Conservation (phyloP, 2,797 vertebrate species). For the Scyliorhinus canicula region DNA sequence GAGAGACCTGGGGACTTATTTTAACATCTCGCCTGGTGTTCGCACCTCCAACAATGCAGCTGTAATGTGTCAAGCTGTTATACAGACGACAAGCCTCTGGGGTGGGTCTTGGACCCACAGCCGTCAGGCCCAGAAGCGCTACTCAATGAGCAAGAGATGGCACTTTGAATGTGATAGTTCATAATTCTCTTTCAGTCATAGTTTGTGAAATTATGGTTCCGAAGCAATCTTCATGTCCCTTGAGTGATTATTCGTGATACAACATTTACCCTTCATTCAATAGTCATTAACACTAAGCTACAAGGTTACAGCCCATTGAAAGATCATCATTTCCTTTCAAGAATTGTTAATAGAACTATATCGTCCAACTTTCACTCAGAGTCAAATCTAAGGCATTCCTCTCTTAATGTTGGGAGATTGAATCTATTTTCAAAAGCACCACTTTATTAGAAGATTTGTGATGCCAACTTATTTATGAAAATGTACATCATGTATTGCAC, state of each 20-base stretch:
- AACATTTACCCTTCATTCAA: background rate
- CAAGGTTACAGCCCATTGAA: background rate
- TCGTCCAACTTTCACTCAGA: background rate
- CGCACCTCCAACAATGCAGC: background rate
- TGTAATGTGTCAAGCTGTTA: background rate
- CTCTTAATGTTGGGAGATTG: background rate
- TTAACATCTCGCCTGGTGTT: background rate
- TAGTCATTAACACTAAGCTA: background rate
- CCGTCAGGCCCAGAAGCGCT: background rate
- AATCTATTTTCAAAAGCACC: background rate
- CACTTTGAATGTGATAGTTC: background rate
- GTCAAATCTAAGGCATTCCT: background rate
- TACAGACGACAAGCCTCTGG: background rate
- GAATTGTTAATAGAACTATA: background rate
- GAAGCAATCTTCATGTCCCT: background rate
- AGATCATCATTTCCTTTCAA: background rate
- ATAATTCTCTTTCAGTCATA: background rate
- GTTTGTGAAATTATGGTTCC: background rate
- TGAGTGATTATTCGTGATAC: background rate
- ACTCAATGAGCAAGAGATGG: background rate
- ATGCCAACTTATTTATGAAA: background rate
- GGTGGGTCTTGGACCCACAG: background rate
- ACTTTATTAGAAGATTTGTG: background rate
- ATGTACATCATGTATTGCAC: background rate
- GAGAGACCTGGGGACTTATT: no score